These are phyloP conservation scores for Oreochromis aureus DNA, from an alignment of 2,113 vertebrate genomes.

Conservation along the genomic window DNA sequence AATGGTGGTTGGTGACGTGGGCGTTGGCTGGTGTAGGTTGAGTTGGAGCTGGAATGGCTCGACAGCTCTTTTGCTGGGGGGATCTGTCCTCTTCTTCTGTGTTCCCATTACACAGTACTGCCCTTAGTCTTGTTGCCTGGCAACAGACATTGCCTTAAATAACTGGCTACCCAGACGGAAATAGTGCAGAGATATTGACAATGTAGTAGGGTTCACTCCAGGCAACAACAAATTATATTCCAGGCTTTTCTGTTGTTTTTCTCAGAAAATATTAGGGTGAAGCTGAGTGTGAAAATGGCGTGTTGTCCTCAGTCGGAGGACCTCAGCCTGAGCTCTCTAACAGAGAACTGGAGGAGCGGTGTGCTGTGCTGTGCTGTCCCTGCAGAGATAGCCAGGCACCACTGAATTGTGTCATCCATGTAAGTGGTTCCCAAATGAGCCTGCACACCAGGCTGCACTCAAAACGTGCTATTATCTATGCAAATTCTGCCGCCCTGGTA, in stretches of 20 bases:
- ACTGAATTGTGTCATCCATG: slow-evolving; percentile 43
- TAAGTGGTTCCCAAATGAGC: slow-evolving; percentile 54
- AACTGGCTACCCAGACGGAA: slow-evolving; percentile 63
- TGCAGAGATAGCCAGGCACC: slow-evolving; percentile 22
- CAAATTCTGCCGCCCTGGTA: slow-evolving; percentile 31
- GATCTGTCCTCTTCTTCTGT: slow-evolving; percentile 59
- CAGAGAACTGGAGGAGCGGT: not conserved
- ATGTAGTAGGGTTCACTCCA: slow-evolving; percentile 61
- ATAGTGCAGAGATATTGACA: slow-evolving; percentile 60
- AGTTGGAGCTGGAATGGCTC: slow-evolving; percentile 41
- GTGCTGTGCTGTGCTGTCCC: slow-evolving; percentile 6
- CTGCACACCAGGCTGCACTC: slow-evolving; percentile 46
- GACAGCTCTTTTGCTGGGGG: slow-evolving; percentile 48
- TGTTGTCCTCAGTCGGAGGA: not conserved
- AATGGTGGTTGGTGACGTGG: slow-evolving; percentile 59
- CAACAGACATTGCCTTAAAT: slow-evolving; percentile 78
- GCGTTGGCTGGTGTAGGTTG: slow-evolving; percentile 57
- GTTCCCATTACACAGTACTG: slow-evolving; percentile 63
- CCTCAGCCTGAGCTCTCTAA: not conserved
- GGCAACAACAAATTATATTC: slow-evolving; percentile 56
- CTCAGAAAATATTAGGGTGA: not conserved
- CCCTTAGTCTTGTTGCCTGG: slow-evolving; percentile 73
- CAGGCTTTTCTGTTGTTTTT: not conserved
- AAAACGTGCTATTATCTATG: slow-evolving; percentile 53
- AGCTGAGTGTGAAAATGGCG: slow-evolving; percentile 27